Percentiles rank a stretch among this genome's conserved stretches.
These are phyloP conservation scores for Whitmania pigra DNA, from an alignment of 1,140 invertebrate species.

Conservation along the genomic window DNA sequence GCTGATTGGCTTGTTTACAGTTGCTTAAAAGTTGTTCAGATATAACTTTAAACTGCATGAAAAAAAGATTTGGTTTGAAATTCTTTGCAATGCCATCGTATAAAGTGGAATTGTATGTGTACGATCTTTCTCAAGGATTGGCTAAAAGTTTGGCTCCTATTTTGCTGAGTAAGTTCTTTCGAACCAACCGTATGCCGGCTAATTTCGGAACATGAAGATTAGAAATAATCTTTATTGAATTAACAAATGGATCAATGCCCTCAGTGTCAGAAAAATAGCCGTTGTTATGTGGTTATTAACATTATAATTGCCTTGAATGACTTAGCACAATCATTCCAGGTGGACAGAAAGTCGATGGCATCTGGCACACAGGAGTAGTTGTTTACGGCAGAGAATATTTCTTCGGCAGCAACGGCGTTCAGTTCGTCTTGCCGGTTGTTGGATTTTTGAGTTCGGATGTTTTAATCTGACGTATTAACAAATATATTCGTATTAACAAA, in stretches of 20 bases:
- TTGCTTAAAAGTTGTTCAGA: too few relatives aligned
- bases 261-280: too few relatives aligned
- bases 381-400: constrained; percentile 10
- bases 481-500: neutral
- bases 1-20: too few relatives aligned
- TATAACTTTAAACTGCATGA: too few relatives aligned
- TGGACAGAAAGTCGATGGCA: neutral
- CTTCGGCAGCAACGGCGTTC: neutral
- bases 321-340: neutral
- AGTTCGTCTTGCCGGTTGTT: neutral
- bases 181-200: neutral
- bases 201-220: neutral
- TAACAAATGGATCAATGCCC: too few relatives aligned
- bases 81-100: neutral
- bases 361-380: constrained; percentile 7
- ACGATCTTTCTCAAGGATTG: constrained; percentile 4
- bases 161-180: neutral
- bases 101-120: neutral
- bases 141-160: constrained; percentile 1
- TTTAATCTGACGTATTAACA: neutral
- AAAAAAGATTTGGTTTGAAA: too few relatives aligned
- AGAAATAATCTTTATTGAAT: neutral
- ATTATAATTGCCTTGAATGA: neutral
- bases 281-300: neutral
- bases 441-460: neutral